Evolutionary conservation across 2,888 invertebrate species (phyloP), one percentile per base, ranked within the genome.

Genomic region (Deilephila porcellus): DNA sequence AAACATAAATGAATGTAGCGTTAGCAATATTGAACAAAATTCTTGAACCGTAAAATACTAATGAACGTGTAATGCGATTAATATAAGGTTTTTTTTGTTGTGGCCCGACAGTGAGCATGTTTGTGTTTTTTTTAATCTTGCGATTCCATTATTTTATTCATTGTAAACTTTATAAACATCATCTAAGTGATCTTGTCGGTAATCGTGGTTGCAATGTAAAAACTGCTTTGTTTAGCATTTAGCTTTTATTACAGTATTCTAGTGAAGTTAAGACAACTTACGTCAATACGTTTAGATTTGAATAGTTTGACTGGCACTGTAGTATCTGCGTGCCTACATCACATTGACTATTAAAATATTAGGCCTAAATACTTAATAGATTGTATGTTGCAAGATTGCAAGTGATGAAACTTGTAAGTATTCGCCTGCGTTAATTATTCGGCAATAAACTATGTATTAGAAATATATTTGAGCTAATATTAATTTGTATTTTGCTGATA

Each of bases 401-500:
- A 64, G 64, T 20, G 4, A 8, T 63, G 45, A 64, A 45, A 37
- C 37, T 64, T 64, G 37, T 25, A 45, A 45, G 64, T 67, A 45
- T 64, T 37, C n/a, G 14, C 25, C 14, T 45, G 52, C 20, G 64
- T 45, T 52, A 17, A 25, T 25, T 52, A 52, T 67, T 71, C 11
- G 59, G 56, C 19, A 71, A 71, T 56, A 71, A 56, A 67, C 11
- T 34, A 17, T 34, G 56, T 25, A n/a, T 37, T 53, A 67, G 32
- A 19, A 17, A 37, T 67, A 59, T 20, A 19, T 67, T 73, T 59
- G 59, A 53, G 25, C 37, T 56, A 32, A 6, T 62, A 64, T 70
- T 80, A 71, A 77, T 78, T 75, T 76, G 75, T 77, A 73, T 76
- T 78, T 76, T 80, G 77, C 85, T 84, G 86, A 88, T 88, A 78